phyloP scores from a whole-genome alignment of 2,113 vertebrate species.

The Colistium nudipinnis region DNA sequence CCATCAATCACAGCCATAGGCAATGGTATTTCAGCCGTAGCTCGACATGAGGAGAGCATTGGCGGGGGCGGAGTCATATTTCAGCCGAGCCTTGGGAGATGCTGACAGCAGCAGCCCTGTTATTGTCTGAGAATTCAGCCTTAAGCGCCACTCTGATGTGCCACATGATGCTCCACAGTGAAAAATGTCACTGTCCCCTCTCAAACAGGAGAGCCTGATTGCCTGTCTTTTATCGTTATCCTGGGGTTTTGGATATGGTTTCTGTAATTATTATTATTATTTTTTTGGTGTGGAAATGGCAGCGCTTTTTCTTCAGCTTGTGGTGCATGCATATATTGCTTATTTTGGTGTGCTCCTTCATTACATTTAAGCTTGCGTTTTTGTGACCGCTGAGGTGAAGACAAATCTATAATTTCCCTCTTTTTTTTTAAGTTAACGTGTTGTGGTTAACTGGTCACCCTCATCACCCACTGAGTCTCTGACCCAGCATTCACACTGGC shows the following conservation, averaged over 20 bases:
- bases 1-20: conserved; percentile 39
- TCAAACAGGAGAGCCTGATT: conserved; percentile 46
- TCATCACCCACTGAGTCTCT: conserved; percentile 21
- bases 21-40: conserved; percentile 46
- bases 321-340: not conserved
- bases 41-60: conserved; percentile 1
- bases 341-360: not conserved
- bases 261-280: conserved; percentile 15
- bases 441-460: conserved; percentile 14
- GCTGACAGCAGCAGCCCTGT: conserved; percentile 64
- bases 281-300: conserved; percentile 8
- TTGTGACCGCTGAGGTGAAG: not conserved
- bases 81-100: conserved; percentile 47
- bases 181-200: conserved; percentile 55
- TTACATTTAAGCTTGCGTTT: not conserved
- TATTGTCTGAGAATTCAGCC: conserved; percentile 66
- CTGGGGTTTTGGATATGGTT: conserved; percentile 32
- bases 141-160: conserved; percentile 59
- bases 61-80: conserved; percentile 51
- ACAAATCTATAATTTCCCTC: conserved; percentile 27
- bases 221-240: conserved; percentile 45
- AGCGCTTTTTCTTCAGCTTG: conserved; percentile 1
- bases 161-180: conserved; percentile 52
- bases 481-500: conserved; percentile 14
- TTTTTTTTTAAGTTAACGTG: conserved; percentile 12